Conservation (phyloP, 2,888 invertebrate species). For the Trichopria drosophilae region DNA sequence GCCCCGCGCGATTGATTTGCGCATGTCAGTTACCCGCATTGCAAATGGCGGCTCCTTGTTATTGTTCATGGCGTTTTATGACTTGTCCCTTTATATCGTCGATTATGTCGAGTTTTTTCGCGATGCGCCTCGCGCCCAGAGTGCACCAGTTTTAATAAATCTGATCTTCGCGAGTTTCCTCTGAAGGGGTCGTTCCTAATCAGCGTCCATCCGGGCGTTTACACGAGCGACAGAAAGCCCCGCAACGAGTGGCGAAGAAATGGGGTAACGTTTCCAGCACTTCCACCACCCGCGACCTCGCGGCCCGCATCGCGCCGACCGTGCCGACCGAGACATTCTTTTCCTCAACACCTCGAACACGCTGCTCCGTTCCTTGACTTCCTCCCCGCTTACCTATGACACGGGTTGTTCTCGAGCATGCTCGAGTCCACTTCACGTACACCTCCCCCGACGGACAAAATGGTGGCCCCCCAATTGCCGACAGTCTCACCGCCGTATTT, state of each 20-base stretch:
- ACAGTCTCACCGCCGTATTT: slow-evolving; percentile 1
- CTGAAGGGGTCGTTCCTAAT: slow-evolving; percentile 47
- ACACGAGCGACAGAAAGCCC: slow-evolving; percentile 46
- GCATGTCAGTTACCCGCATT: slow-evolving; percentile 81
- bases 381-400: too few relatives aligned
- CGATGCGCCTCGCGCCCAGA: slow-evolving; percentile 48
- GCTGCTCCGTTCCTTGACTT: too few relatives aligned
- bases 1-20: slow-evolving; percentile 62
- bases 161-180: slow-evolving; percentile 45
- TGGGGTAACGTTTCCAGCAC: slow-evolving; percentile 59
- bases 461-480: slow-evolving; percentile 55
- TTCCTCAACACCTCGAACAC: too few relatives aligned
- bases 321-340: slow-evolving; percentile 29
- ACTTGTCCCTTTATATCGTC: slow-evolving; percentile 58
- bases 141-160: slow-evolving; percentile 51
- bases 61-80: slow-evolving; percentile 88
- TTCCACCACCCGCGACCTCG: neutral
- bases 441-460: slow-evolving; percentile 60
- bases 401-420: slow-evolving; percentile 55
- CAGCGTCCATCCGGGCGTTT: slow-evolving; percentile 36
- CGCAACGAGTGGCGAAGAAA: slow-evolving; percentile 54
- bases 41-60: slow-evolving; percentile 99
- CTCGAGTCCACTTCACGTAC: slow-evolving; percentile 57
- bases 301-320: neutral
- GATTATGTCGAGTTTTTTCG: slow-evolving; percentile 56